A percentile compares a stretch with the other conserved stretches of the same genome.
Conservation (phyloP, 2,888 invertebrate species). For the Parascotia fuliginaria region DNA sequence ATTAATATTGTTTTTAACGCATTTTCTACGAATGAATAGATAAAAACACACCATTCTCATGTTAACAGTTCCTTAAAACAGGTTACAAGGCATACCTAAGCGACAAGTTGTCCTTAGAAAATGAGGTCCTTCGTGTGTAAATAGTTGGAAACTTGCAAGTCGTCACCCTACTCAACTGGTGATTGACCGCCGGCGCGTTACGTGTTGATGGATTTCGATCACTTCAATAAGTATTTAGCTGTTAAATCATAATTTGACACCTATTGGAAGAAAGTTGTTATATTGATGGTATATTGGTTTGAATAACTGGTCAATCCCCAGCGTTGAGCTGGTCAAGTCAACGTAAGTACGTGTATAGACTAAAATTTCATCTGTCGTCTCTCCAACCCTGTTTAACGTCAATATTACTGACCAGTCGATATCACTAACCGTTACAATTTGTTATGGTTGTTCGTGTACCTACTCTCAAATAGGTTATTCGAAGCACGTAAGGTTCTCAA, state of each 20-base stretch:
- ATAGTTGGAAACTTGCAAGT: background rate
- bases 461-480: no score
- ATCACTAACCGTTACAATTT: no score
- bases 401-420: no score
- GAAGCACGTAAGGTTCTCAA: no score
- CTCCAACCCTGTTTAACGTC: no score
- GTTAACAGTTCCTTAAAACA: background rate
- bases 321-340: no score
- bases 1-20: no score
- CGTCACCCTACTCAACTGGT: constrained; percentile 8
- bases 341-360: no score
- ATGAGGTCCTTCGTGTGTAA: background rate
- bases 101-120: background rate
- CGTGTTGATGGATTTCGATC: constrained; percentile 3
- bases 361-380: no score
- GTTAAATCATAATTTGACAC: background rate
- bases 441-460: no score
- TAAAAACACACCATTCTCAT: background rate
- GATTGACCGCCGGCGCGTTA: constrained; percentile 1
- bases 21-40: no score
- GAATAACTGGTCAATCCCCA: no score
- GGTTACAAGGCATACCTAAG: background rate
- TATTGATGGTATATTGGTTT: background rate
- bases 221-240: background rate
- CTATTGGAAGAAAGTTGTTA: background rate